phyloP scores from a whole-genome alignment of 2,113 vertebrate species.

The Notarius lentiginosus region DNA sequence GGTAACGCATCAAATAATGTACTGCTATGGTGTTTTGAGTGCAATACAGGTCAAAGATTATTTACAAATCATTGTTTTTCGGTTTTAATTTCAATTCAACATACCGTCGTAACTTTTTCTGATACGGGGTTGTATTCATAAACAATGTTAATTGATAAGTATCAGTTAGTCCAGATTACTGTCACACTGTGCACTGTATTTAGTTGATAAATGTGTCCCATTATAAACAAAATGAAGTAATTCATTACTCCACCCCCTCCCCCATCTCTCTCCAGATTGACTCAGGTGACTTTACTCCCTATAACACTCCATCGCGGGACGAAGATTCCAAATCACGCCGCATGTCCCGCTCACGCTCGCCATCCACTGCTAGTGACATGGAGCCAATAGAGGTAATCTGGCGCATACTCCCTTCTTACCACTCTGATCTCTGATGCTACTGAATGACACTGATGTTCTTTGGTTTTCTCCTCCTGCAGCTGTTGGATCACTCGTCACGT shows the following conservation, averaged over 20 bases:
- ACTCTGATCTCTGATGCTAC: neutral
- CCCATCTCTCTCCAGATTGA: conserved; percentile 75
- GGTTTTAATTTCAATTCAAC: no score
- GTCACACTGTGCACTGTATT: neutral
- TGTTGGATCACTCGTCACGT: conserved; percentile 81
- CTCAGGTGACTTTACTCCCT: conserved; percentile 87
- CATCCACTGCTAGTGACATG: conserved; percentile 87
- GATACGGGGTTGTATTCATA: neutral
- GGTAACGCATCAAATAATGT: no score
- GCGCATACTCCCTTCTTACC: neutral
- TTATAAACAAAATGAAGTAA: neutral
- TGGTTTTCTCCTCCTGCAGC: conserved; percentile 63
- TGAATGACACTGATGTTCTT: neutral
- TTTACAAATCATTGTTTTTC: no score
- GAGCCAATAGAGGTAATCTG: conserved; percentile 84
- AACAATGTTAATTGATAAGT: neutral
- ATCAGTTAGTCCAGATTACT: neutral
- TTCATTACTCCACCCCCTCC: neutral
- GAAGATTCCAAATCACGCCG: conserved; percentile 83
- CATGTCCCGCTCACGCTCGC: conserved; percentile 84
- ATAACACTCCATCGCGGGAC: conserved; percentile 85
- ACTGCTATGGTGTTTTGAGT: no score
- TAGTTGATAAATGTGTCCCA: neutral
- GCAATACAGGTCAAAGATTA: no score
- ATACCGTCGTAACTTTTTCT: no score